Percentiles rank a stretch among this genome's conserved stretches.
phyloP scores from a whole-genome alignment of 1,140 invertebrate genomes.

The Platorchestia sp. region DNA sequence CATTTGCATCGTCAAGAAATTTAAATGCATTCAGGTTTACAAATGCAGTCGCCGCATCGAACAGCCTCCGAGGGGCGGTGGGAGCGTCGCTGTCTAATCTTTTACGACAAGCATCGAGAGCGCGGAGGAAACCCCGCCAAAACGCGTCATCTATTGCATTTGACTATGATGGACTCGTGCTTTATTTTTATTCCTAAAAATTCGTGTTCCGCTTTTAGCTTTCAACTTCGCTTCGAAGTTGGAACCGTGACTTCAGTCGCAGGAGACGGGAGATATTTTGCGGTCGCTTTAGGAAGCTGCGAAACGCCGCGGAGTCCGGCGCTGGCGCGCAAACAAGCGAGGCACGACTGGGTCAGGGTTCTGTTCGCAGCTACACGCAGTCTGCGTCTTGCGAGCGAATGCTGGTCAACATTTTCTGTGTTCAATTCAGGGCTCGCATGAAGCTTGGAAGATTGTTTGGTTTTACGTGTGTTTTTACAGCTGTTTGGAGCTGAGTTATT shows the following conservation, averaged over 20 bases:
- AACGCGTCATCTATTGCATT: slow-evolving; percentile 7
- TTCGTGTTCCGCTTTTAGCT: not conserved
- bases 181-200: not conserved
- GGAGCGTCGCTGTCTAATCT: not conserved
- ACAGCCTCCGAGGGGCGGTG: not conserved
- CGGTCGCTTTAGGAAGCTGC: not conserved
- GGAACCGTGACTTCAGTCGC: not conserved
- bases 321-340: not conserved
- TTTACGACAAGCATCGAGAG: not conserved
- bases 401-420: too few relatives aligned
- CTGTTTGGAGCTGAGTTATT: too few relatives aligned
- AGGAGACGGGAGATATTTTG: not conserved
- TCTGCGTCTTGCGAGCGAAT: too few relatives aligned
- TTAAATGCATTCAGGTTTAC: not conserved
- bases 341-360: not conserved
- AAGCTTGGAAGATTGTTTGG: too few relatives aligned
- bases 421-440: too few relatives aligned
- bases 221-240: not conserved
- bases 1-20: not conserved
- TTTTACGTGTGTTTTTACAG: too few relatives aligned
- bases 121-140: not conserved
- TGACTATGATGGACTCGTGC: slow-evolving; percentile 22
- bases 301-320: not conserved
- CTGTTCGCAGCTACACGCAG: not conserved
- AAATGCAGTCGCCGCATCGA: not conserved